Conservation (phyloP, 2,888 invertebrate genomes). For the Melanargia galathea region DNA sequence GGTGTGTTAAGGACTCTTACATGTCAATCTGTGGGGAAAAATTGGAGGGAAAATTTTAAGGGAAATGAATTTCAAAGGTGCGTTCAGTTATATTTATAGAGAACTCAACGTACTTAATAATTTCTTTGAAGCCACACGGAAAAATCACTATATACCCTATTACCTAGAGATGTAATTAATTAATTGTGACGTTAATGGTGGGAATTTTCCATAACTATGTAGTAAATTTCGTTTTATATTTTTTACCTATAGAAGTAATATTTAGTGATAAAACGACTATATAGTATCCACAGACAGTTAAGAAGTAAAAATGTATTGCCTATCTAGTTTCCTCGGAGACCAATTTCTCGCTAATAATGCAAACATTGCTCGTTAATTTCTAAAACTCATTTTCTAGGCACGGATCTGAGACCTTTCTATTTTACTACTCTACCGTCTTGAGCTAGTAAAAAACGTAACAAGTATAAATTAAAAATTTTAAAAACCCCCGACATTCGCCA, state of each 20-base stretch:
- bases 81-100: neutral
- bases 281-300: neutral
- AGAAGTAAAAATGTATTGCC: neutral
- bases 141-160: neutral
- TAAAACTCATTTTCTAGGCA: constrained; percentile 17
- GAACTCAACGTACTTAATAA: too few relatives aligned
- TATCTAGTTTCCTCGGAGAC: neutral
- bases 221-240: neutral
- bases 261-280: neutral
- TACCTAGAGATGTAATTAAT: too few relatives aligned
- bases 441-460: constrained; percentile 12
- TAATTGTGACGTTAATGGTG: neutral
- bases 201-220: neutral
- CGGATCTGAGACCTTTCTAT: constrained; percentile 15
- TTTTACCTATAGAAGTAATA: too few relatives aligned
- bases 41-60: neutral
- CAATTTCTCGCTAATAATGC: constrained; percentile 16
- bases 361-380: constrained; percentile 8
- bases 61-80: neutral
- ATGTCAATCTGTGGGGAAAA: neutral
- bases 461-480: too few relatives aligned
- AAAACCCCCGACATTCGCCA: too few relatives aligned
- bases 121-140: neutral
- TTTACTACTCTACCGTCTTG: constrained; percentile 9
- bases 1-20: neutral